phyloP scores from a whole-genome alignment of 2,113 vertebrate genomes.

The Phaethornis superciliosus region DNA sequence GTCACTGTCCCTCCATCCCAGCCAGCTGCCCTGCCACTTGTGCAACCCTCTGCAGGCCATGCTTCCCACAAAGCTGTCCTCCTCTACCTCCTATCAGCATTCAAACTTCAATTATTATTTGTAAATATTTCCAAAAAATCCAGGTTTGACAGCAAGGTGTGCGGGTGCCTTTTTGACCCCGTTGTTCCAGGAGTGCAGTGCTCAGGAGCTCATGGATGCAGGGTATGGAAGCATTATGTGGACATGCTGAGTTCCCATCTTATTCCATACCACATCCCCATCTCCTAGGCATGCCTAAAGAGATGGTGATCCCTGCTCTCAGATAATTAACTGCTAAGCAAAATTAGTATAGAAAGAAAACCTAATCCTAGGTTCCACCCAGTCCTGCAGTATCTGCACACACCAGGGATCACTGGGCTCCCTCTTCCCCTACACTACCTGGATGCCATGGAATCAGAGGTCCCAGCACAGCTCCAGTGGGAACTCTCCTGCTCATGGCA shows the following conservation, averaged over 20 bases:
- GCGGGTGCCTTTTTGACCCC: not conserved
- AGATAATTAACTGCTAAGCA: not conserved
- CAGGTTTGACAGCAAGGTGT: not conserved
- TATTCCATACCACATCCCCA: not conserved
- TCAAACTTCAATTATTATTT: not conserved
- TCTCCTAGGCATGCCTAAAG: not conserved
- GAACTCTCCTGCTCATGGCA: too few species aligned
- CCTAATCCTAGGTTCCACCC: not conserved
- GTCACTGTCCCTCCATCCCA: not conserved
- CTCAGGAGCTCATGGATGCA: not conserved
- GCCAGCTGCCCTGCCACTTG: not conserved
- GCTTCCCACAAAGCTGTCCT: not conserved
- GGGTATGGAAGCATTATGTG: not conserved
- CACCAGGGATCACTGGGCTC: not conserved
- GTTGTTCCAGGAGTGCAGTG: not conserved
- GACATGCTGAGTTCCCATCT: not conserved
- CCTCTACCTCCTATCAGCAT: not conserved
- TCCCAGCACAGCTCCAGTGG: not conserved
- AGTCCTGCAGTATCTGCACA: not conserved
- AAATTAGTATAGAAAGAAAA: not conserved
- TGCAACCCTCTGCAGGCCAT: rapidly evolving
- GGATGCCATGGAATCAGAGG: not conserved
- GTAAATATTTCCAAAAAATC: not conserved
- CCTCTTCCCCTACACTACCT: not conserved
- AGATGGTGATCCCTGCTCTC: not conserved